Evolutionary conservation across 2,113 vertebrate genomes (phyloP), one percentile per base, ranked within the genome.

Genomic region (Stigmatopora argus): DNA sequence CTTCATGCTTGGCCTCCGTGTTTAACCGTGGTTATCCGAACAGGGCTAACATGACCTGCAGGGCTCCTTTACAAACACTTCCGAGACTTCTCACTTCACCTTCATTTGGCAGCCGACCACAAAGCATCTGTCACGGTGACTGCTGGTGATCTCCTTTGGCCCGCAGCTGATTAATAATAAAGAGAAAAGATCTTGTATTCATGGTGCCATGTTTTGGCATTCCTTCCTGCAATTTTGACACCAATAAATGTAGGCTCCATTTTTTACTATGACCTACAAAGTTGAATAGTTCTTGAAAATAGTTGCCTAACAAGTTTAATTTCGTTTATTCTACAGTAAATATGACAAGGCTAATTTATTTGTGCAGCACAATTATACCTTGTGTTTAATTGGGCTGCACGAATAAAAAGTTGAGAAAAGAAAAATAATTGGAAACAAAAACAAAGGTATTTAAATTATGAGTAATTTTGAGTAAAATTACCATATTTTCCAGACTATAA

Each of bases 81-180:
- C 83, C 71, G 79, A 86, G 80, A 85, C 85, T 81, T 88, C 84
- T 88, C 86, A 85, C 80, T 84, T 84, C 59, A 74, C 79, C 71
- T 61, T 68, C 61, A 11, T 72, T 85, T 90, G 86, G 86, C 85
- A 87, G 66, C 65, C 34, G 57, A 80, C 86, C 87, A 89, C 85
- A 84, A 85, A 75, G 77, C 76, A 83, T 85, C 83, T 85, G 87
- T 88, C 83, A 89, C 71, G 0, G 52, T 72, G 83, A 83, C 80
- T 85, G 67, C 71, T 69, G 57, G 68, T 75, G 80, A 84, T 74
- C 81, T 82, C 77, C 80, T 82, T 75, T 73, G 83, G 76, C 86
- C 85, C 84, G 4, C 61, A 88, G 79, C 83, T 89, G 78, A 88
- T 90, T 66, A 89, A 90, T 89, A 88, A 90, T 88, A 83, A 57